Evolutionary conservation across 2,113 vertebrate species (phyloP).

Genomic region (Corythornis cristatus): DNA sequence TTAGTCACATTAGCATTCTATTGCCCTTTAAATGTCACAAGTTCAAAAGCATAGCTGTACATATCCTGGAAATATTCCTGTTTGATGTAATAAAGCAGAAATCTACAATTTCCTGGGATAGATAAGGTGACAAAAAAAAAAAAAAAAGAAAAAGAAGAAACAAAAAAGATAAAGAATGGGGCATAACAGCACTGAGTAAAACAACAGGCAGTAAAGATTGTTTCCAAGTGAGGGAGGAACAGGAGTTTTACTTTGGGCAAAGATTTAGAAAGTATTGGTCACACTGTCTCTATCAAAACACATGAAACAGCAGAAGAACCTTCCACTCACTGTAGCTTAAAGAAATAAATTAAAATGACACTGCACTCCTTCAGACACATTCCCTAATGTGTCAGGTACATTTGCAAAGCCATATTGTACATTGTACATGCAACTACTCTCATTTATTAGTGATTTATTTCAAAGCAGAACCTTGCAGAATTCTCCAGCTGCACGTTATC

Average conservation of each 20-base stretch:
- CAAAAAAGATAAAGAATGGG: background rate
- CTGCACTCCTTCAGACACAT: background rate
- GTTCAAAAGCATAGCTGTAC: conserved; percentile 67
- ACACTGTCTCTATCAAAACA: background rate
- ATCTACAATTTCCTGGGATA: conserved; percentile 38
- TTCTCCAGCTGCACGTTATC: background rate
- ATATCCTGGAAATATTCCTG: conserved; percentile 52
- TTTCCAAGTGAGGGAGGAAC: background rate
- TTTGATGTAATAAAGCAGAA: conserved; percentile 56
- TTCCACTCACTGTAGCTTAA: background rate
- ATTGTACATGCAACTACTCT: background rate
- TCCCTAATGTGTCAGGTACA: background rate
- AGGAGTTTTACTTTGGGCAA: background rate
- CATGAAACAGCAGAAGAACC: background rate
- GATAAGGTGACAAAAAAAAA: conserved; percentile 12
- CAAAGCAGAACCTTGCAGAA: background rate
- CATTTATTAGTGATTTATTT: conserved; percentile 25
- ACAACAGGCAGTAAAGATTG: background rate
- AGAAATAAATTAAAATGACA: conserved; percentile 2
- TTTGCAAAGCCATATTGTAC: background rate
- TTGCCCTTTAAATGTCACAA: conserved; percentile 74
- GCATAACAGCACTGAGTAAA: background rate
- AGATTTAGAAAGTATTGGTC: background rate
- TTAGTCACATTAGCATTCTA: conserved; percentile 69
- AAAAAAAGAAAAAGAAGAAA: background rate